Evolutionary conservation across 2,888 invertebrate species (phyloP), one percentile per base, ranked within the genome.

Genomic region (Apodemia duryi): DNA sequence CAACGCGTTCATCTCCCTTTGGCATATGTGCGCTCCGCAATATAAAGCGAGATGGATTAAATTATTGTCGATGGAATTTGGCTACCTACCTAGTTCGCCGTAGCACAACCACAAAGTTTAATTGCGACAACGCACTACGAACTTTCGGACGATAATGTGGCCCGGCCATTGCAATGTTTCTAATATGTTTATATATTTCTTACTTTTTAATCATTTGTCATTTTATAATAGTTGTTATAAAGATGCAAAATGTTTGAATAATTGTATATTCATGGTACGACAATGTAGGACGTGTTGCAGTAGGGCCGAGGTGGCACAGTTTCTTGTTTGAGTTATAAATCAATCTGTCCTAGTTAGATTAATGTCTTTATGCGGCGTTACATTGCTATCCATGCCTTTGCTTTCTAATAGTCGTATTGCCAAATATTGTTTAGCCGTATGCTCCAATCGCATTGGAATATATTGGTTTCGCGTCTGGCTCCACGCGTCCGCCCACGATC

Each of bases 261-360:
- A 61, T 51, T 86, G 83, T 81, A 85, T 86, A 88, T 88, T 88
- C 83, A 86, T 86, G 79, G 80, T 77, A 79, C 82, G 83, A 84
- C 82, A 86, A 86, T 85, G 84, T 85, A 76, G 84, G 83, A 79
- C 85, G 78, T 80, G 78, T 77, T 82, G 82, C 79, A 81, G 76
- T 82, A 85, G 84, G 85, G 83, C 87, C 84, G 88, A 87, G 86
- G 86, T 85, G 88, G 85, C 87, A 88, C 84, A 84, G 86, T 88
- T 89, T 88, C 86, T 86, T 83, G 84, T 85, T 86, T 80, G 78
- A 84, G 81, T 82, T 86, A 83, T 89, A 88, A 91, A 87, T 88
- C 85, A 86, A 85, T 86, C 80, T 82, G 88, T 84, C 84, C 87
- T 78, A 85, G 86, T 84, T 89, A 86, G 85, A 88, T 87, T 84